phyloP scores from a whole-genome alignment of 2,113 vertebrate species.

The Eurystomus gularis region DNA sequence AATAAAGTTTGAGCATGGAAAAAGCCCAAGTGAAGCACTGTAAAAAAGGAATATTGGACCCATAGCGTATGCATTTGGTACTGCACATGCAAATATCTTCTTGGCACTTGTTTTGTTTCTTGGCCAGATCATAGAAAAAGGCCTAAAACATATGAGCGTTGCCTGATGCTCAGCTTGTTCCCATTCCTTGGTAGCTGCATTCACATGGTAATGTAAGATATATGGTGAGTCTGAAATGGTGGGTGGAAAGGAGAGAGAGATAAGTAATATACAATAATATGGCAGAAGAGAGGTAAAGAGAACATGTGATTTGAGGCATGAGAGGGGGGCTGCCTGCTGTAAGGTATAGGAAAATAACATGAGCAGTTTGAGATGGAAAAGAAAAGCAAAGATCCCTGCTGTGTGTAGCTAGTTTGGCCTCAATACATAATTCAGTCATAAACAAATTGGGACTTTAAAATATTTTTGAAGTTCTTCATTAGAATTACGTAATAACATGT shows the following conservation, averaged over 20 bases:
- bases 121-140: background rate
- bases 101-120: background rate
- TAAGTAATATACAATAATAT: background rate
- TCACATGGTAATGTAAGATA: accelerated
- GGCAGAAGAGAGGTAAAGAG: background rate
- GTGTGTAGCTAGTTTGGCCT: background rate
- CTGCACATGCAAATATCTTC: background rate
- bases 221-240: background rate
- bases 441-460: background rate
- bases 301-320: background rate
- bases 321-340: background rate
- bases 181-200: background rate
- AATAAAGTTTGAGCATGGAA: background rate
- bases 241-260: background rate
- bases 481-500: background rate
- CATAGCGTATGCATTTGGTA: background rate
- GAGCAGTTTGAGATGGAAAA: background rate
- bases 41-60: background rate
- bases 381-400: background rate
- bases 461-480: background rate
- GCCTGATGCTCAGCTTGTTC: background rate
- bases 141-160: background rate
- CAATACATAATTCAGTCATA: background rate
- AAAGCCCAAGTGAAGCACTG: background rate
- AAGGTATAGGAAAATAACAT: background rate